Conservation (phyloP, 2,797 vertebrate species). For the Halcyon smyrnensis region DNA sequence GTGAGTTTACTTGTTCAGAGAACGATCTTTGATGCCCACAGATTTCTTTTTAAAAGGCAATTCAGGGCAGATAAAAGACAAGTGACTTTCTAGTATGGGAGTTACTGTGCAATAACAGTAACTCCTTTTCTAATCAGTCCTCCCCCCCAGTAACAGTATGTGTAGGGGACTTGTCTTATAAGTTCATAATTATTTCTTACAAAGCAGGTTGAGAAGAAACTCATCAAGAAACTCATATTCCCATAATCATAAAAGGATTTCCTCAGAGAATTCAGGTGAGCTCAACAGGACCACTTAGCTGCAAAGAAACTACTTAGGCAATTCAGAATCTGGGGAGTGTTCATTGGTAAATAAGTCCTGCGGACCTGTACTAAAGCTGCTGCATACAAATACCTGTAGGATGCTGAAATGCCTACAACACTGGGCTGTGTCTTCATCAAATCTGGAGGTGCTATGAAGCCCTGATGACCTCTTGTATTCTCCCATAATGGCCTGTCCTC, state of each 20-base stretch:
- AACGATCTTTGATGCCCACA: not conserved
- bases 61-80: not conserved
- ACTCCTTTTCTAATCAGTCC: not conserved
- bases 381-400: not conserved
- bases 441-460: not conserved
- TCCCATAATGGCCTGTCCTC: not conserved
- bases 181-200: not conserved
- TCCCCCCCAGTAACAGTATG: not conserved
- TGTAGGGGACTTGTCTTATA: not conserved
- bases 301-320: not conserved
- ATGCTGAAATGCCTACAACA: not conserved
- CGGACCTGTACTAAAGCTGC: fast-evolving
- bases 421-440: not conserved
- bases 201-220: not conserved
- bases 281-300: not conserved
- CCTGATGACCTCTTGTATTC: not conserved
- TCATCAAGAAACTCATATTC: not conserved
- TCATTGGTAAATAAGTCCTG: not conserved
- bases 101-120: not conserved
- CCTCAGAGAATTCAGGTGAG: not conserved
- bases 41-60: not conserved
- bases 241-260: not conserved
- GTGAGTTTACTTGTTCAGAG: not conserved
- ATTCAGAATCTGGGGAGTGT: not conserved
- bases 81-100: not conserved